These are phyloP conservation scores for Fissipunctia ypsillon DNA, from an alignment of 2,888 invertebrate genomes.

Conservation along the genomic window DNA sequence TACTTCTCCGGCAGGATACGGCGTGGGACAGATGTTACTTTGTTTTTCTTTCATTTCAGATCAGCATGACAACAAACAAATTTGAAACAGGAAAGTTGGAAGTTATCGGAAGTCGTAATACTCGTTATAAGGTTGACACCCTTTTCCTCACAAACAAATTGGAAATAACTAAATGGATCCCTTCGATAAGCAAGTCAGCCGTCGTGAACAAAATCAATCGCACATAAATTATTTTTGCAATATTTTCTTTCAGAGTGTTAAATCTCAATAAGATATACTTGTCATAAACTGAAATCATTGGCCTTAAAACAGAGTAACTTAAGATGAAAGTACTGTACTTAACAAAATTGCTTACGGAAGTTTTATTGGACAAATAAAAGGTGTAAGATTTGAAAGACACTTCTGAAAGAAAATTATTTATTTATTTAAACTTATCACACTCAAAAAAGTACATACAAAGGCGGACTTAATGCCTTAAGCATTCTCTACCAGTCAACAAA, in stretches of 20 bases:
- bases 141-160: slow-evolving; percentile 28
- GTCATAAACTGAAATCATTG: neutral
- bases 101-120: slow-evolving; percentile 10
- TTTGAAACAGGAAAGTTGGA: slow-evolving; percentile 22
- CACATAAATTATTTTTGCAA: neutral
- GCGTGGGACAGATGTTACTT: slow-evolving; percentile 40
- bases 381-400: neutral
- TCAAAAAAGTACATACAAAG: too few relatives aligned
- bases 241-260: neutral
- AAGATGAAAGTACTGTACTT: neutral
- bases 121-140: slow-evolving; percentile 19
- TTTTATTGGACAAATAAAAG: neutral
- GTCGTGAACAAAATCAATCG: neutral
- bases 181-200: neutral
- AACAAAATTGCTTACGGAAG: neutral
- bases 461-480: too few relatives aligned
- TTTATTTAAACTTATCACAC: too few relatives aligned
- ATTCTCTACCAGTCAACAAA: too few relatives aligned
- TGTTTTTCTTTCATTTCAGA: slow-evolving; percentile 35
- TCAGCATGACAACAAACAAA: slow-evolving; percentile 30
- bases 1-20: slow-evolving; percentile 27
- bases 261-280: neutral
- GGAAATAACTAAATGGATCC: slow-evolving; percentile 9
- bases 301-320: neutral
- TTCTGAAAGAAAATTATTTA: too few relatives aligned